Conservation (phyloP, 1,140 invertebrate genomes). For the Drosophila azteca region DNA sequence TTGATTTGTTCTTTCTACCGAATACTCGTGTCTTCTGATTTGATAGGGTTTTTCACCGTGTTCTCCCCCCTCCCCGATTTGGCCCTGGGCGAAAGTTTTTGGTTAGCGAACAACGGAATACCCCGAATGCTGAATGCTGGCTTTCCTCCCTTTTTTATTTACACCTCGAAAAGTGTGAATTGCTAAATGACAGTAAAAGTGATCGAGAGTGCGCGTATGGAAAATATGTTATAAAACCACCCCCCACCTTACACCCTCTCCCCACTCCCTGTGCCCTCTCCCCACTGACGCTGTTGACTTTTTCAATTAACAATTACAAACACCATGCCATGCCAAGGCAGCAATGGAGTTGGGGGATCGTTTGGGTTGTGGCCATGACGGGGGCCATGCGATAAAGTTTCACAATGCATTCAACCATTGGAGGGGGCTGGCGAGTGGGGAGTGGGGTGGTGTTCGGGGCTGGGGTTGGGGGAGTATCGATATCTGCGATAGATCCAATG, state of each 20-base stretch:
- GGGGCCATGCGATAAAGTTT: slow-evolving; percentile 22
- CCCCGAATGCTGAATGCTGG: slow-evolving; percentile 10
- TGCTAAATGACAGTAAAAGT: slow-evolving; percentile 67
- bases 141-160: slow-evolving; percentile 8
- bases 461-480: slow-evolving; percentile 11
- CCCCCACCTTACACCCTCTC: too few relatives aligned
- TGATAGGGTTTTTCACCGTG: too few relatives aligned
- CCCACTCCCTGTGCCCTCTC: background rate
- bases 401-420: slow-evolving; percentile 10
- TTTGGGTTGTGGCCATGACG: background rate
- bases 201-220: slow-evolving; percentile 46
- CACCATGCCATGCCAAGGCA: background rate
- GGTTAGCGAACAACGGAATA: background rate
- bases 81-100: too few relatives aligned
- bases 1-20: too few relatives aligned
- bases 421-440: background rate
- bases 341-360: slow-evolving; percentile 8
- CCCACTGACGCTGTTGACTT: slow-evolving; percentile 53
- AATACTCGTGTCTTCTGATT: too few relatives aligned
- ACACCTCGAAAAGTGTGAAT: slow-evolving; percentile 55
- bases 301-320: slow-evolving; percentile 75
- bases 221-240: slow-evolving; percentile 58
- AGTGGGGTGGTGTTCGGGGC: background rate
- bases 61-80: too few relatives aligned
- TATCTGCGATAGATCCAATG: slow-evolving; percentile 21